Base-by-base conservation (phyloP, 2,888 invertebrate species). In the Agrilus mali region DNA sequence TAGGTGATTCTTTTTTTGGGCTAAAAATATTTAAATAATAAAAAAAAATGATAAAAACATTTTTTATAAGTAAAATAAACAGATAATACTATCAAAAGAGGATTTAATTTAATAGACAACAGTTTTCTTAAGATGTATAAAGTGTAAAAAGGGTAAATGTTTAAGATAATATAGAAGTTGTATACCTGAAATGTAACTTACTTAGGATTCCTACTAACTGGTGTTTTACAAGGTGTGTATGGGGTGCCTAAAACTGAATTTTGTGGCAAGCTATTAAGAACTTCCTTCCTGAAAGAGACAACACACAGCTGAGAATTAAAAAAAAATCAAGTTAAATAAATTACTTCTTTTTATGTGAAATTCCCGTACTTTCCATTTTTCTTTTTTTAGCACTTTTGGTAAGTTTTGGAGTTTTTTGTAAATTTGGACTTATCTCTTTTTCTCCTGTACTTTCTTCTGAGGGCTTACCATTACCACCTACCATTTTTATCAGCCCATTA, bases 401-500 rank as follows among this genome's bases (percentile, higher is more conserved):
- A 36, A 77, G 59, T 27, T 76, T 70, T 1, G 82, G 80, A 6
- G 79, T 78, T 48, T 61, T 41, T 38, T 65, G 47, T 42, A 66
- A 50, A 54, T 66, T 66, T 7, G 66, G 65, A 4, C 63, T 59
- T 7, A 56, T 55, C 16, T 50, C 44, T 22, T 69, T 65, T 1
- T 49, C 42, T 17, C 54, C 52, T 31, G 55, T 50, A 15, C 73
- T 69, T 33, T 74, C 76, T 50, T 76, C 75, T 0, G 67, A 51
- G 70, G 46, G 44, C 8, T 40, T 37, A 16, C 63, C 62, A 36
- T 68, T 71, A 42, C 78, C 80, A 1, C 80, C 78, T 7, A 86
- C 86, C 66, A 86, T 85, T 66, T 84, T 86, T 55, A 78, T 79
- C 20, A 86, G 66, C 4, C 86, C 86, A 60, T 74, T 82, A 45